Conservation (phyloP, 2,888 invertebrate species). For the Hydriomena furcata region DNA sequence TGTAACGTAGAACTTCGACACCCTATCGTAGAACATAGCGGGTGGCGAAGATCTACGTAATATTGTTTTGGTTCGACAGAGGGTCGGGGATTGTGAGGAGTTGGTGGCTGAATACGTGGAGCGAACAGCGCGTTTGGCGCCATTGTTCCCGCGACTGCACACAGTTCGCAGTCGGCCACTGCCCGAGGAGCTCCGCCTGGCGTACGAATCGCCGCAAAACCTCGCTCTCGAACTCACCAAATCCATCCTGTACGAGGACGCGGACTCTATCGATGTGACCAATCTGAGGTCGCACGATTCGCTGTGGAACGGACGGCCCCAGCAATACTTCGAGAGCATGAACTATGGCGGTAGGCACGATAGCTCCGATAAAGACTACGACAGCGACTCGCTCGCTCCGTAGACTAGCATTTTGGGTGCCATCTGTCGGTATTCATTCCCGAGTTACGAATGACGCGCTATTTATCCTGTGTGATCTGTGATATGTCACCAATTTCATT, state of each 20-base stretch:
- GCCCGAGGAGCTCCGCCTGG: conserved; percentile 42
- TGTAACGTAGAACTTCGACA: conserved; percentile 14
- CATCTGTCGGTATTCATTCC: too few relatives aligned
- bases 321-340: conserved; percentile 87
- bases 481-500: conserved; percentile 50
- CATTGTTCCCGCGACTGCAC: conserved; percentile 50
- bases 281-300: conserved; percentile 65
- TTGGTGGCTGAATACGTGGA: conserved; percentile 67
- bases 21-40: neutral
- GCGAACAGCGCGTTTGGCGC: conserved; percentile 63
- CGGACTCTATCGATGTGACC: conserved; percentile 56
- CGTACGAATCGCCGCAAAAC: conserved; percentile 63
- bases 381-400: conserved; percentile 64
- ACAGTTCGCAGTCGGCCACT: conserved; percentile 63
- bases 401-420: conserved; percentile 10
- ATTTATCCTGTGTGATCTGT: conserved; percentile 55
- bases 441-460: conserved; percentile 40
- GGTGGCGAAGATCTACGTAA: conserved; percentile 15
- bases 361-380: conserved; percentile 49
- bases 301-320: conserved; percentile 81
- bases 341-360: conserved; percentile 65
- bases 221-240: conserved; percentile 60
- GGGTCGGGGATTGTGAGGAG: too few relatives aligned
- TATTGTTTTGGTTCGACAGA: conserved; percentile 34
- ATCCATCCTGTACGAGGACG: conserved; percentile 64